Conservation (phyloP, 2,113 vertebrate species). For the Prinia subflava region DNA sequence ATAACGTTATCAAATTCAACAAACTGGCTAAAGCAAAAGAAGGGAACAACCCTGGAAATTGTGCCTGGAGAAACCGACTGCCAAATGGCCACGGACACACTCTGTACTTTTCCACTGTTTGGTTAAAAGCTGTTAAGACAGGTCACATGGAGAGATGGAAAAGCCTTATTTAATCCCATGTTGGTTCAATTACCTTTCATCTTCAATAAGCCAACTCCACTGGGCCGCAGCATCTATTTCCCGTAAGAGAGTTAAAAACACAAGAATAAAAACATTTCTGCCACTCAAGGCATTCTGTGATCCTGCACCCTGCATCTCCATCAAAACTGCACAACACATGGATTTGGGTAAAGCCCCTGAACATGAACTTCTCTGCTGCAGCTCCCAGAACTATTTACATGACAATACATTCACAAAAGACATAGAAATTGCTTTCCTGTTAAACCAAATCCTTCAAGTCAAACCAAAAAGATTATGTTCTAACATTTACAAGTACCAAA, state of each 20-base stretch:
- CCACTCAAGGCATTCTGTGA: neutral
- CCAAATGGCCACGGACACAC: neutral
- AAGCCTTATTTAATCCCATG: neutral
- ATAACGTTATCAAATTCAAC: neutral
- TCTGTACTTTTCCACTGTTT: neutral
- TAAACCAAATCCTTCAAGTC: neutral
- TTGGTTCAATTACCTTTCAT: neutral
- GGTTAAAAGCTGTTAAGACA: neutral
- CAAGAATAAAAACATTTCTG: neutral
- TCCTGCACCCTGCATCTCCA: neutral
- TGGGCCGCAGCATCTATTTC: neutral
- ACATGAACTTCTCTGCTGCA: neutral
- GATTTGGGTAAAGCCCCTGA: neutral
- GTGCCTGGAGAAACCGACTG: neutral
- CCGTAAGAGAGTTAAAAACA: neutral
- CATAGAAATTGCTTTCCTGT: neutral
- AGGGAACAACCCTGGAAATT: neutral
- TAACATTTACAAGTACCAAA: rapidly evolving
- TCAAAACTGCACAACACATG: neutral
- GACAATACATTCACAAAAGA: neutral
- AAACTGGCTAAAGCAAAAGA: neutral
- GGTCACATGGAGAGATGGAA: neutral
- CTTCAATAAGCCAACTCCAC: neutral
- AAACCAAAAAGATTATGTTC: neutral
- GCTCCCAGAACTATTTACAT: neutral